Evolutionary conservation across 2,797 vertebrate species (phyloP).

Genomic region (Aplochiton taeniatus): DNA sequence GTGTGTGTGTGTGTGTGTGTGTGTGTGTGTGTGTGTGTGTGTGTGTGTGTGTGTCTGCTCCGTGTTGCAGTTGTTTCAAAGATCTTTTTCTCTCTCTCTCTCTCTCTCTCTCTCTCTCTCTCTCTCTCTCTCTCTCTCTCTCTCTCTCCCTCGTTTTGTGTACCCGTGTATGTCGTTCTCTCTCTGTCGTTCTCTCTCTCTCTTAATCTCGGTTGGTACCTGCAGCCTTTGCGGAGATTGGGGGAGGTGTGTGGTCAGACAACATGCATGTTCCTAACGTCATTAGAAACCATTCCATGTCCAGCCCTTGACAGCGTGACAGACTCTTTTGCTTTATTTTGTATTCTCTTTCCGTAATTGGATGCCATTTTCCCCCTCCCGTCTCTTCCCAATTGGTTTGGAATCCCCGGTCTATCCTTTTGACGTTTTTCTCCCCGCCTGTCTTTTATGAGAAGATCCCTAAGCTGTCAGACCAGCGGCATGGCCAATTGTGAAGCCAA

Average conservation of each 20-base stretch:
- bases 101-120: slow-evolving; percentile 4
- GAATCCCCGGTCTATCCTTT: slow-evolving; percentile 20
- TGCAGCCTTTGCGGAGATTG: slow-evolving; percentile 32
- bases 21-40: slow-evolving; percentile 26
- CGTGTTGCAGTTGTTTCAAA: slow-evolving; percentile 31
- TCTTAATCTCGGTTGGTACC: slow-evolving; percentile 35
- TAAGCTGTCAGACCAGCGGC: slow-evolving; percentile 48
- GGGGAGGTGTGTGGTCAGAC: slow-evolving; percentile 44
- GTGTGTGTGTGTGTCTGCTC: slow-evolving; percentile 12
- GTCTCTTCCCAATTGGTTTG: neutral
- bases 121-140: neutral
- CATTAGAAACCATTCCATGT: too few relatives aligned
- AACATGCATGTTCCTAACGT: slow-evolving; percentile 7
- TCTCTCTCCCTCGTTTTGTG: neutral
- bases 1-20: neutral
- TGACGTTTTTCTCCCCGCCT: slow-evolving; percentile 34
- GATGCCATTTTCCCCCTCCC: neutral
- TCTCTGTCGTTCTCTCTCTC: neutral
- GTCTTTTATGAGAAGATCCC: slow-evolving; percentile 60
- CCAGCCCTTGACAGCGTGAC: too few relatives aligned
- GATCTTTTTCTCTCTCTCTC: slow-evolving; percentile 56
- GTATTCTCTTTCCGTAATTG: neutral
- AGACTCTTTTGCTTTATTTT: neutral
- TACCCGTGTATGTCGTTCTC: neutral
- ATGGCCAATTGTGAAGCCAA: slow-evolving; percentile 63